phyloP scores from a whole-genome alignment of 2,888 invertebrate genomes.

The Ormyrus nitidulus region DNA sequence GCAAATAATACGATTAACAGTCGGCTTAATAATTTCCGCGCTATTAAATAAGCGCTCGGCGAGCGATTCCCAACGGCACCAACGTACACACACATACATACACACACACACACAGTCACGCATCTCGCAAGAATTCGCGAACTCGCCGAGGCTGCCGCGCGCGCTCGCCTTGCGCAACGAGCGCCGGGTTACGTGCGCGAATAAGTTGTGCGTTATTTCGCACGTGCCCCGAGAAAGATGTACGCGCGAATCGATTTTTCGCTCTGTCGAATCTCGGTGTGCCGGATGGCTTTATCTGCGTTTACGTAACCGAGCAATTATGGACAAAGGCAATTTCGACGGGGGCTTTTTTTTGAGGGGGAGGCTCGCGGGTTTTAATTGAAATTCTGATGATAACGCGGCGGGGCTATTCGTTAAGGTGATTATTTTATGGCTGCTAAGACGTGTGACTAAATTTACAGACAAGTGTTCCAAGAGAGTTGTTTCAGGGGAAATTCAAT shows the following conservation, averaged over 20 bases:
- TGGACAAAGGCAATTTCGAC: too few relatives aligned
- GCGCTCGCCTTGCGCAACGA: not conserved
- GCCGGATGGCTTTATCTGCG: too few relatives aligned
- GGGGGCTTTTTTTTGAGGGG: too few relatives aligned
- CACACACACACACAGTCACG: not conserved
- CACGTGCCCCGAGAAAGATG: not conserved
- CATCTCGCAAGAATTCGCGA: conserved; percentile 17
- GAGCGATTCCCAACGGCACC: not conserved
- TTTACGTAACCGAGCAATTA: too few relatives aligned
- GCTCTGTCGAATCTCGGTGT: too few relatives aligned
- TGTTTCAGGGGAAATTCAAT: too few relatives aligned
- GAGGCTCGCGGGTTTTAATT: too few relatives aligned
- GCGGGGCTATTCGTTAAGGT: too few relatives aligned
- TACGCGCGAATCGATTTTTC: too few relatives aligned
- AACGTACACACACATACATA: not conserved
- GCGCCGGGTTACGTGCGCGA: not conserved
- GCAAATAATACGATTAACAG: conserved; percentile 13
- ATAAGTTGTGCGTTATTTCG: not conserved
- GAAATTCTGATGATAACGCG: too few relatives aligned
- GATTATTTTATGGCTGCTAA: not conserved
- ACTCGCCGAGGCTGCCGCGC: not conserved
- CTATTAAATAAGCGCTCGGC: conserved; percentile 11
- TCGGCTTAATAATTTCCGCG: conserved; percentile 15
- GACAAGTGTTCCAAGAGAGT: too few relatives aligned
- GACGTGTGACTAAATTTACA: too few relatives aligned